Conservation (phyloP, 2,797 vertebrate species). For the Gymnoscopelus microlampas region DNA sequence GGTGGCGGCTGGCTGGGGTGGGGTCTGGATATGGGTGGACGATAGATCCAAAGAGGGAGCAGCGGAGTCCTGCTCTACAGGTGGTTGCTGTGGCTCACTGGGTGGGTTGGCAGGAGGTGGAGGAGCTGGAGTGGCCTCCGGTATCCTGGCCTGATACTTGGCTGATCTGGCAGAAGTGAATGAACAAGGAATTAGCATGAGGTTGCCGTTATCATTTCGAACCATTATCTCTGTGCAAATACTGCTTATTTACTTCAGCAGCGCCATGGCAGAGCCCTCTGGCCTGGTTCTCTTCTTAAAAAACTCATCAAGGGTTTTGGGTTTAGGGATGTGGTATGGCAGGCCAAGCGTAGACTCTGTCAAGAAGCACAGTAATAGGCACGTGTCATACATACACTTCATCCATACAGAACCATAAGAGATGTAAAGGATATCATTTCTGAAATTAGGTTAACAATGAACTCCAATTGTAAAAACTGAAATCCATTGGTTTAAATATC, state of each 20-base stretch:
- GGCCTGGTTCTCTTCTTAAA: slow-evolving; percentile 87
- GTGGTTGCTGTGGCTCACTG: slow-evolving; percentile 35
- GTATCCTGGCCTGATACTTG: slow-evolving; percentile 83
- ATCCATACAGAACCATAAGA: too few relatives aligned
- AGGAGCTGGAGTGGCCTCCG: slow-evolving; percentile 59
- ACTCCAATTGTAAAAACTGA: too few relatives aligned
- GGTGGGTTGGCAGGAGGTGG: slow-evolving; percentile 34
- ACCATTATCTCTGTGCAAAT: not conserved
- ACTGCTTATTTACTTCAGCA: slow-evolving; percentile 88
- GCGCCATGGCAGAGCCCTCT: slow-evolving; percentile 85
- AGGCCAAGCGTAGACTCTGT: slow-evolving; percentile 89
- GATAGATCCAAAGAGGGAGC: slow-evolving; percentile 39
- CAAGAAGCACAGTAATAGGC: slow-evolving; percentile 22
- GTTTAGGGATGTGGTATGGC: slow-evolving; percentile 94
- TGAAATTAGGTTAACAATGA: not conserved
- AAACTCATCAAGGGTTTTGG: slow-evolving; percentile 92
- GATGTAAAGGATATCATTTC: not conserved
- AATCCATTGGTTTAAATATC: too few relatives aligned
- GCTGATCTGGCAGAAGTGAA: slow-evolving; percentile 76
- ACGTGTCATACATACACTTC: not conserved
- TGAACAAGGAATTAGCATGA: not conserved
- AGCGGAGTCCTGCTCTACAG: slow-evolving; percentile 41
- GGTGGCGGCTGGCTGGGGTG: slow-evolving; percentile 54
- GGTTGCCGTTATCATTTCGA: not conserved
- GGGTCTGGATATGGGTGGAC: slow-evolving; percentile 37